Evolutionary conservation across 1,140 invertebrate genomes (phyloP), one percentile per base, ranked within the genome.

Genomic region (Nymphalis io): DNA sequence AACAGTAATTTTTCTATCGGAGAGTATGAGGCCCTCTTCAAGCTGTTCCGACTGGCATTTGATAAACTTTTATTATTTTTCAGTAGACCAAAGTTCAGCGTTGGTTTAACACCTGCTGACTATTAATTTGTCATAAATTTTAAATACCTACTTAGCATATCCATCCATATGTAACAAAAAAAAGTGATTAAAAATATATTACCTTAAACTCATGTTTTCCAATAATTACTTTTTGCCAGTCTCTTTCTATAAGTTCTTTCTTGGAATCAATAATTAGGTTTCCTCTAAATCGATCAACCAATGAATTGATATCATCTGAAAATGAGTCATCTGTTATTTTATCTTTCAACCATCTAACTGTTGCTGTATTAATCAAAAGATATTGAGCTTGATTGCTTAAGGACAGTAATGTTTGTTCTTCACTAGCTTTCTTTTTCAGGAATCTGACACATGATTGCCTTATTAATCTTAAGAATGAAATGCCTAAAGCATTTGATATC

Each of bases 351-450:
- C 94, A 96, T 72, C 92, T 82, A 5, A 97, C 93, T 75, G 97
- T 98, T 12, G 94, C 93, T 74, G 93, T 90, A 83, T 96, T 97
- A 15, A 98, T 92, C 20, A 98, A 84, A 42, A 99, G 93, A 91
- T 95, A 98, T 85, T 98, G 97, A 0, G 96, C 96, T 93, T 98
- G 95, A 90, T 98, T 98, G 4, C 95, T 94, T 67, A 98, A 92
- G 0, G 96, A 96, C 39, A 97, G 82, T 60, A 93, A 81, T 70
- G 92, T 90, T 23, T 86, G 74, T 8, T 88, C 92, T 81, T 68
- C 70, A 75, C 71, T 68, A n/a, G 69, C 46, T 33, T 81, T 87
- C 61, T 80, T 81, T 71, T 83, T 92, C 70, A 84, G 74, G 46
- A 70, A 60, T 73, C 91, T 83, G 59, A 92, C 74, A 62, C 81